Evolutionary conservation across 1,140 invertebrate genomes (phyloP).

Genomic region (Drosophila grimshawi): DNA sequence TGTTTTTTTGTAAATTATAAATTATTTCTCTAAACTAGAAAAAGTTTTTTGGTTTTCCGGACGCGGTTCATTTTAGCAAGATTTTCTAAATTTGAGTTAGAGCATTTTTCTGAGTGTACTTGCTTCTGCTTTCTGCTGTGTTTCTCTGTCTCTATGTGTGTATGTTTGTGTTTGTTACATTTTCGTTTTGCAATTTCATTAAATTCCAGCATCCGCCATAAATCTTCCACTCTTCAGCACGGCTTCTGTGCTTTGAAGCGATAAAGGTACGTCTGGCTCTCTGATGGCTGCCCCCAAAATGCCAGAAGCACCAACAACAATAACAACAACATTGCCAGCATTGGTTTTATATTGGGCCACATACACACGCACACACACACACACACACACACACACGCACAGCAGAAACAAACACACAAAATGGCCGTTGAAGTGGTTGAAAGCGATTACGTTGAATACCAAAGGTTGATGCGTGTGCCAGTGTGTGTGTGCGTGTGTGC

Average conservation of each 20-base stretch:
- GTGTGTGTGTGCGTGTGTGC: conserved; percentile 38
- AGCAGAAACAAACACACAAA: conserved; percentile 54
- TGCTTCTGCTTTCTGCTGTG: conserved; percentile 1
- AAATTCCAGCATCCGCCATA: conserved; percentile 84
- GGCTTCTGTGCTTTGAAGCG: conserved; percentile 82
- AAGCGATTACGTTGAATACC: conserved; percentile 80
- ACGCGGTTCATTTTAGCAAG: too few species aligned
- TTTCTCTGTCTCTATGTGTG: conserved; percentile 20
- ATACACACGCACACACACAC: conserved; percentile 26
- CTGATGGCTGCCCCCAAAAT: conserved; percentile 53
- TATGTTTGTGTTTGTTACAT: conserved; percentile 69
- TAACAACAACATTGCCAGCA: conserved; percentile 29
- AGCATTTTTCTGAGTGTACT: too few species aligned
- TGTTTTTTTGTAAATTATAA: too few species aligned
- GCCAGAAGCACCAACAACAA: conserved; percentile 42
- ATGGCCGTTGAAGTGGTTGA: conserved; percentile 82
- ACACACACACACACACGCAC: neutral
- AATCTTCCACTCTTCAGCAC: conserved; percentile 82
- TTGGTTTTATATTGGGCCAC: conserved; percentile 61
- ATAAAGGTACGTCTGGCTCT: conserved; percentile 74
- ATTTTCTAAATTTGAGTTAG: too few species aligned
- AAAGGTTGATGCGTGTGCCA: conserved; percentile 63
- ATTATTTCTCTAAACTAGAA: too few species aligned
- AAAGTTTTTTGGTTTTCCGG: too few species aligned
- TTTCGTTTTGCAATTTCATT: conserved; percentile 84